Evolutionary conservation across 2,888 invertebrate species (phyloP).

Genomic region (Minunthozetes semirufus): DNA sequence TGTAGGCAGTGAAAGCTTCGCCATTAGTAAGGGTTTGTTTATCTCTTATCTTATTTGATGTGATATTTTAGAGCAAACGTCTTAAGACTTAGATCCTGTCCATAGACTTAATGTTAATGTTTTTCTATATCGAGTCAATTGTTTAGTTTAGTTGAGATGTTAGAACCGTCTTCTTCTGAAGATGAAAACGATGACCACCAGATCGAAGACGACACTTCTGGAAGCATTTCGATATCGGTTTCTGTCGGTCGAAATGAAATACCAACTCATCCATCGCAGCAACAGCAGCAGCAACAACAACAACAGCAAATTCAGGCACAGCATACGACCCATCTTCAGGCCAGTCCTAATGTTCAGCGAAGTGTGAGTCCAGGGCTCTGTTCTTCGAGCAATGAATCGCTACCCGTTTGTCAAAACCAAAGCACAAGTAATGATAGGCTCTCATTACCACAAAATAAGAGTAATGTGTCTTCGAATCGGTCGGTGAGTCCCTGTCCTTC

Average conservation of each 20-base stretch:
- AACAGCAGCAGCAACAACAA: conserved; percentile 26
- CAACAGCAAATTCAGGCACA: conserved; percentile 35
- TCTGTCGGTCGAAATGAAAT: conserved; percentile 40
- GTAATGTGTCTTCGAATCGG: neutral
- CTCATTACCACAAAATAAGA: conserved; percentile 16
- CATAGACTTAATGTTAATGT: neutral
- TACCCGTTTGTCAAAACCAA: conserved; percentile 14
- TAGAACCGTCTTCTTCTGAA: conserved; percentile 53
- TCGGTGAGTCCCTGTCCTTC: conserved; percentile 21
- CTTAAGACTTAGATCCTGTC: no score
- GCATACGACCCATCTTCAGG: conserved; percentile 44
- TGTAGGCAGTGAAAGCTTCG: no score
- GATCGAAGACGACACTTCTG: conserved; percentile 47
- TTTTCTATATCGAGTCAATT: neutral
- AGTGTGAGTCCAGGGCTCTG: conserved; percentile 15
- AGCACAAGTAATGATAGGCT: conserved; percentile 16
- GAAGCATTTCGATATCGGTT: conserved; percentile 39
- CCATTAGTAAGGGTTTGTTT: no score
- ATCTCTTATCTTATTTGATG: no score
- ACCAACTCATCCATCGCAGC: conserved; percentile 35
- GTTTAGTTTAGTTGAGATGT: conserved; percentile 45
- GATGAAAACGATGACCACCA: conserved; percentile 51
- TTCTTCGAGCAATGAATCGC: conserved; percentile 10
- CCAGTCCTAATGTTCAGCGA: conserved; percentile 14
- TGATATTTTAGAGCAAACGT: no score